A percentile compares a stretch with the other conserved stretches of the same genome.
These are phyloP conservation scores for Scatophagus argus DNA, from an alignment of 2,113 vertebrate genomes.

Conservation along the genomic window DNA sequence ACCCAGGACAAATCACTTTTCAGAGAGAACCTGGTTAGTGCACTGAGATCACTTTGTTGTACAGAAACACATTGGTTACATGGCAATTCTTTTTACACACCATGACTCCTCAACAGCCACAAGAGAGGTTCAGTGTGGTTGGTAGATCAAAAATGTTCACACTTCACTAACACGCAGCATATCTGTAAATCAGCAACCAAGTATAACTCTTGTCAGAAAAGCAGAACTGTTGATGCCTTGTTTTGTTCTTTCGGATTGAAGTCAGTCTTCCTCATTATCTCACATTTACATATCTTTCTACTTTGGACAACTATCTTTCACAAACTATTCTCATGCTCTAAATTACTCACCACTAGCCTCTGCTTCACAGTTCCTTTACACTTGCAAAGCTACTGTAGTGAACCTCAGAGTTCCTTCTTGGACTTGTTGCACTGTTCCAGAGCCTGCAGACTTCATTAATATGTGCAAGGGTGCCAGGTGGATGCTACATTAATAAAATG, in stretches of 20 bases:
- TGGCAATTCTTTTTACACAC: neutral
- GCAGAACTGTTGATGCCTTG: neutral
- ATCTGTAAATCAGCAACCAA: neutral
- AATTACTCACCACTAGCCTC: slow-evolving; percentile 7
- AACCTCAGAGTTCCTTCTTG: neutral
- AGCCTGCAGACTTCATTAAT: slow-evolving; percentile 34
- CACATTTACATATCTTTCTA: slow-evolving; percentile 10
- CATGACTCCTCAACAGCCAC: neutral
- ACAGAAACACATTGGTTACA: neutral
- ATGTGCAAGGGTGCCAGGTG: slow-evolving; percentile 49
- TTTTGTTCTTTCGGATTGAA: slow-evolving; percentile 7
- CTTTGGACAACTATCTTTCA: neutral
- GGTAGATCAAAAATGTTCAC: slow-evolving; percentile 27
- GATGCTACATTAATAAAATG: slow-evolving; percentile 50
- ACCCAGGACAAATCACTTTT: neutral
- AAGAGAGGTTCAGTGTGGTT: slow-evolving; percentile 69
- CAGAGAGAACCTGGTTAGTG: neutral
- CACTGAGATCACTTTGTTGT: neutral
- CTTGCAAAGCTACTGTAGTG: slow-evolving; percentile 13
- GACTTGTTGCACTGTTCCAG: slow-evolving; percentile 4
- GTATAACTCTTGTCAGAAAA: neutral
- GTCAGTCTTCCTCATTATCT: neutral
- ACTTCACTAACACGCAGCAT: slow-evolving; percentile 28
- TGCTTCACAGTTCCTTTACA: slow-evolving; percentile 16
- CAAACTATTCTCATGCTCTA: slow-evolving; percentile 14